Base-by-base conservation (phyloP, 2,113 vertebrate genomes). In the Pteruthius melanotis region DNA sequence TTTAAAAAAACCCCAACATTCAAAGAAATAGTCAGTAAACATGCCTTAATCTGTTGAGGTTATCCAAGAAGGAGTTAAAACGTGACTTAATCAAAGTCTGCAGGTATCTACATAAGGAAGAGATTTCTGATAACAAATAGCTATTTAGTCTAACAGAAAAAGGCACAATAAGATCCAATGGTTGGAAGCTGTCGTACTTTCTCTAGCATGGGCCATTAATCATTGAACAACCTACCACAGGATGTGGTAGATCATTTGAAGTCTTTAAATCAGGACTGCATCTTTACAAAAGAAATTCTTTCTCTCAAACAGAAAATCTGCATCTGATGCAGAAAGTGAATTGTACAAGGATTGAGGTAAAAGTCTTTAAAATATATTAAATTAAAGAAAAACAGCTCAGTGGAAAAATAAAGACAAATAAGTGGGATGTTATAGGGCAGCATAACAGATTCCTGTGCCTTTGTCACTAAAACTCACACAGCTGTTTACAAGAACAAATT, bases 111-210 rank as follows among this genome's bases (percentile, higher is more conserved):
- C 92, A 93, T 95, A 95, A 86, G 92, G 90, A 95, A 88, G 83
- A 96, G 90, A 96, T 96, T 96, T 93, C 93, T 96, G 94, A 94
- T 94, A 95, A 94, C 83, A 90, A 90, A 96, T 70, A 93, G 92
- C 92, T 95, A 83, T 83, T 94, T 89, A 95, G 94, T 78, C 64
- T 60, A 92, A 94, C 56, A 78, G 90, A 78, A 95, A 86, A 96
- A 95, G 79, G 90, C 87, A 92, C 85, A 95, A 83, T 83, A 83
- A 95, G 66, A 91, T 77, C 82, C 88, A 92, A 39, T 88, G 83
- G 93, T 83, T 92, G 83, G 92, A 93, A 78, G 79, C 85, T 93
- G 90, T 93, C 0, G 72, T 93, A 96, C 69, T 93, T 93, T 96
- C 92, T 93, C 93, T 80, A 94, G 52, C 88, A 64, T 27, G 76